Evolutionary conservation across 37 sponge, comb jelly and placozoan species (phyloP).

Genomic region (Mnemiopsis leidyi): DNA sequence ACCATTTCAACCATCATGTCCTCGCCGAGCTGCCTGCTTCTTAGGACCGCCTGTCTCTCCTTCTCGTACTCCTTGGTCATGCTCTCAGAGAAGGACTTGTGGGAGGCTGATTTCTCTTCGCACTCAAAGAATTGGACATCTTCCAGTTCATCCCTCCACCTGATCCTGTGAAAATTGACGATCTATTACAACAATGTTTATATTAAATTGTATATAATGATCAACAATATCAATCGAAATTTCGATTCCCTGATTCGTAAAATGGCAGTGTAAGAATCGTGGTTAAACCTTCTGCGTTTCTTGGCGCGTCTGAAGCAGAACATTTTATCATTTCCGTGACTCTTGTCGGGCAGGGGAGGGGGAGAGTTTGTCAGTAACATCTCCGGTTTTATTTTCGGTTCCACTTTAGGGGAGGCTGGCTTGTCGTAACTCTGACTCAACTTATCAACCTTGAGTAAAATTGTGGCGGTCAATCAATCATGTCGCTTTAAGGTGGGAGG

Average conservation of each 20-base stretch:
- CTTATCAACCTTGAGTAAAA: slow-evolving; percentile 45
- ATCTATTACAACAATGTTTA: not conserved
- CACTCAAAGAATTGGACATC: slow-evolving; percentile 60
- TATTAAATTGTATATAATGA: not conserved
- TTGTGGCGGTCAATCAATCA: too few species aligned
- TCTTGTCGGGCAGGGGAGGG: slow-evolving; percentile 54
- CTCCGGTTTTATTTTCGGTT: slow-evolving; percentile 4
- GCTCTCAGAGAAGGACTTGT: slow-evolving; percentile 60
- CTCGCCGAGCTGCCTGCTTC: slow-evolving; percentile 26
- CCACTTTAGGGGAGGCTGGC: slow-evolving; percentile 7
- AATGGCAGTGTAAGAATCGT: too few species aligned
- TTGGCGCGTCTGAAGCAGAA: slow-evolving; percentile 65
- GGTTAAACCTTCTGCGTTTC: slow-evolving; percentile 48
- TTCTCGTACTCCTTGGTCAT: slow-evolving; percentile 39
- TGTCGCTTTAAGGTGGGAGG: too few species aligned
- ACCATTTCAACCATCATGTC: slow-evolving; percentile 66
- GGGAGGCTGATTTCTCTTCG: not conserved
- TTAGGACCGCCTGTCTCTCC: not conserved
- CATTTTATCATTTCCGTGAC: slow-evolving; percentile 61
- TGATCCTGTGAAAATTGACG: not conserved
- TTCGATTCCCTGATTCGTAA: not conserved
- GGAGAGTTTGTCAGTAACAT: slow-evolving; percentile 61
- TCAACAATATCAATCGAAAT: too few species aligned
- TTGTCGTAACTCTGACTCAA: not conserved
- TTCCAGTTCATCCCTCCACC: slow-evolving; percentile 56